These are phyloP conservation scores for Danaus plexippus DNA, from an alignment of 1,140 invertebrate species.

Conservation along the genomic window DNA sequence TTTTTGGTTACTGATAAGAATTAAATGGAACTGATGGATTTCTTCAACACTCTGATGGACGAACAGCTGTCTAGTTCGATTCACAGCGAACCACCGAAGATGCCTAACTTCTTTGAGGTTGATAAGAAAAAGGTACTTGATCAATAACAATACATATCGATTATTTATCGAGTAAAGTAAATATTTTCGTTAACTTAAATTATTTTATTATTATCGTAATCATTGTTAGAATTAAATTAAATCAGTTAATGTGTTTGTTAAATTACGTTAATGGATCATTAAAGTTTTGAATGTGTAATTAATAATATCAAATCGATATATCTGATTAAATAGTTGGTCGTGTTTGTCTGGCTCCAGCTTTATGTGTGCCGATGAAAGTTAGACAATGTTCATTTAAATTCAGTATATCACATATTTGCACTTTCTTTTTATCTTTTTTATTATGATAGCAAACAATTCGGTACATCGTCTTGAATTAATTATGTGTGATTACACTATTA, in stretches of 20 bases:
- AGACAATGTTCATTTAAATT: too few relatives aligned
- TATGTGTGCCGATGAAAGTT: too few relatives aligned
- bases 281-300: background rate
- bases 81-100: conserved; percentile 46
- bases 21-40: conserved; percentile 60
- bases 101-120: conserved; percentile 60
- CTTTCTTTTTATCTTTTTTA: too few relatives aligned
- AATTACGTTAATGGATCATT: background rate
- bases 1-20: conserved; percentile 14
- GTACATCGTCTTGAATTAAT: too few relatives aligned
- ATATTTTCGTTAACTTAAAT: background rate
- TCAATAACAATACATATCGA: background rate
- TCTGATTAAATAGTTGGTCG: too few relatives aligned
- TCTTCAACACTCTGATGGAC: conserved; percentile 54
- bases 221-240: conserved; percentile 3
- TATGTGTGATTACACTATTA: too few relatives aligned
- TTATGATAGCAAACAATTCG: too few relatives aligned
- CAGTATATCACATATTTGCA: too few relatives aligned
- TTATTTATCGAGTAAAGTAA: background rate
- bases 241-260: background rate
- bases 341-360: too few relatives aligned
- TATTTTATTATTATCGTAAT: conserved; percentile 3
- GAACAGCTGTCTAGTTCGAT: conserved; percentile 35
- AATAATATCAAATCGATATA: too few relatives aligned
- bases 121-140: conserved; percentile 54